Evolutionary conservation across 2,113 vertebrate species (phyloP).

Genomic region (Amblyornis subalaris): DNA sequence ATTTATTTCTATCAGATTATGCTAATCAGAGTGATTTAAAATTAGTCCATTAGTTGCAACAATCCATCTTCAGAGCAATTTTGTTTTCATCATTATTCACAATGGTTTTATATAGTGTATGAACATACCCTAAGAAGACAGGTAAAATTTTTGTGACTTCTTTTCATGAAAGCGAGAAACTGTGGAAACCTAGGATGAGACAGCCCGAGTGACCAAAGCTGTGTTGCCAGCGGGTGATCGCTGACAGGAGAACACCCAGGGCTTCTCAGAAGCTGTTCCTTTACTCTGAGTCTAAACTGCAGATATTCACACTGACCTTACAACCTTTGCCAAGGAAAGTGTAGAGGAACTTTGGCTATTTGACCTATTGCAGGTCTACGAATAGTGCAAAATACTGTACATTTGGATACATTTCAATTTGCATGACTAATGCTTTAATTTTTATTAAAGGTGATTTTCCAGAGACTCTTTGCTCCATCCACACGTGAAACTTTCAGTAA

Average conservation of each 20-base stretch:
- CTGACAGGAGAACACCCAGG: not conserved
- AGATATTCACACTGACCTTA: not conserved
- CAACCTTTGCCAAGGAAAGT: not conserved
- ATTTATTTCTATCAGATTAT: not conserved
- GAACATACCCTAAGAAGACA: not conserved
- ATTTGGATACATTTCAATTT: not conserved
- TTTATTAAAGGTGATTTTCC: not conserved
- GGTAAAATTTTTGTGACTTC: not conserved
- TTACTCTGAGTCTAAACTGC: not conserved
- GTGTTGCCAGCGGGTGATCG: accelerated
- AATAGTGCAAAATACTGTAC: not conserved
- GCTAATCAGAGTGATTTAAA: not conserved
- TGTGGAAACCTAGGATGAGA: not conserved
- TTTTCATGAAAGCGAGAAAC: not conserved
- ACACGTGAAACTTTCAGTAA: not conserved
- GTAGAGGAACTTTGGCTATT: not conserved
- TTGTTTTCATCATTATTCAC: not conserved
- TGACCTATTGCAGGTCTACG: not conserved
- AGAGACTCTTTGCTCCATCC: not conserved
- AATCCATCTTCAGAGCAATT: not conserved
- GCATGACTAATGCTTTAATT: not conserved
- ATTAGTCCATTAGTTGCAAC: not conserved
- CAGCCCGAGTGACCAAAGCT: not conserved
- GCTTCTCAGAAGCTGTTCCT: not conserved
- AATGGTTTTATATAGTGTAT: not conserved